Evolutionary conservation across 2,113 vertebrate genomes (phyloP).

Genomic region (Centropristis striata): DNA sequence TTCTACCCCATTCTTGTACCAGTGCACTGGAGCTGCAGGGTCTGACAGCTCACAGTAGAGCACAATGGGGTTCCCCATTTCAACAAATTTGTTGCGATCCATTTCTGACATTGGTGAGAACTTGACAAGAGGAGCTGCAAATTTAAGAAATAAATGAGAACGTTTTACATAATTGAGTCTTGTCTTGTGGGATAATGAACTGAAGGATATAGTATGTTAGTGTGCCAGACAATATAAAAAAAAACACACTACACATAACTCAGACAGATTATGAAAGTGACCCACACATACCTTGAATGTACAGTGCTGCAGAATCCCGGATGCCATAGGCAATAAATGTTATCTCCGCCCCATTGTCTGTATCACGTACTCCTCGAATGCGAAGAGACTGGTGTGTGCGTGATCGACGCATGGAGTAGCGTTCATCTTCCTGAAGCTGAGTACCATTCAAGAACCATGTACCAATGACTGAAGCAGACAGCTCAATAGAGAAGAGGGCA

Average conservation of each 20-base stretch:
- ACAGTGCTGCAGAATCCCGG: constrained; percentile 89
- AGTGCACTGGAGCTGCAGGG: constrained; percentile 80
- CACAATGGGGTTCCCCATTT: constrained; percentile 87
- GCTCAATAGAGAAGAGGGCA: constrained; percentile 89
- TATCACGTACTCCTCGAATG: constrained; percentile 84
- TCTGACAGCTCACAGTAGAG: constrained; percentile 89
- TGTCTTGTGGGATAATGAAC: background rate
- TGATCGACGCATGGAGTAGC: constrained; percentile 79
- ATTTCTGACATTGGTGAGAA: constrained; percentile 86
- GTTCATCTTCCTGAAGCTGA: constrained; percentile 86
- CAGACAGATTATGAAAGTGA: background rate
- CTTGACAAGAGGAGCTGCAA: constrained; percentile 86
- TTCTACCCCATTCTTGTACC: constrained; percentile 87
- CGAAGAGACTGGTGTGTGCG: constrained; percentile 89
- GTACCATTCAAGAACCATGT: constrained; percentile 91
- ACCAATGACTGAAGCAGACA: constrained; percentile 90
- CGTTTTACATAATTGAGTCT: background rate
- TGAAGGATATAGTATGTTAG: background rate
- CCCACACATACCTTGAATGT: constrained; percentile 90
- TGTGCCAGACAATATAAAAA: background rate
- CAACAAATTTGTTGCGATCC: constrained; percentile 88
- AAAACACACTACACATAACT: constrained; percentile 5
- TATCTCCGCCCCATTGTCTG: constrained; percentile 89
- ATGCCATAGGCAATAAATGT: constrained; percentile 90
- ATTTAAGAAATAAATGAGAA: constrained; percentile 43